Evolutionary conservation across 2,888 invertebrate species (phyloP).

Genomic region (Penaeus monodon): DNA sequence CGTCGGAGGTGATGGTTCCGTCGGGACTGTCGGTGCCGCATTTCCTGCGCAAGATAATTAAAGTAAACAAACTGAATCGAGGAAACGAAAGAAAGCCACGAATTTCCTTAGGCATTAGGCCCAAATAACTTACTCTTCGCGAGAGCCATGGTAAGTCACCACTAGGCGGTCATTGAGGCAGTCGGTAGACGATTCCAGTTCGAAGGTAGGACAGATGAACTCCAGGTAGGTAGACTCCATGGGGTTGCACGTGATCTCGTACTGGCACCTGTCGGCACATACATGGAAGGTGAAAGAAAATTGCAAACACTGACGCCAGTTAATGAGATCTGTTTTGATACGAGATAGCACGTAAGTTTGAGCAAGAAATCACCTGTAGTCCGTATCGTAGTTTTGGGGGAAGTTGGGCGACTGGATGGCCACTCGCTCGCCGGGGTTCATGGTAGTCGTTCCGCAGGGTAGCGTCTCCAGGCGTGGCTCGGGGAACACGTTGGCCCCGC

Average conservation of each 20-base stretch:
- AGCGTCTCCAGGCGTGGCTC: constrained; percentile 11
- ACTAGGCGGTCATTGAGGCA: constrained; percentile 44
- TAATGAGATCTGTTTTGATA: too few relatives aligned
- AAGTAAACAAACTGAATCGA: background rate
- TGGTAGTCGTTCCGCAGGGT: constrained; percentile 20
- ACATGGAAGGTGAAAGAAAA: too few relatives aligned
- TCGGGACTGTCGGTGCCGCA: constrained; percentile 33
- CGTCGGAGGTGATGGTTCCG: constrained; percentile 9
- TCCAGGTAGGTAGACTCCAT: constrained; percentile 31
- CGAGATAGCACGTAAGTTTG: too few relatives aligned
- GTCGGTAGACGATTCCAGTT: constrained; percentile 40
- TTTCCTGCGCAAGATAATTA: background rate
- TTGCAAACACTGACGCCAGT: too few relatives aligned
- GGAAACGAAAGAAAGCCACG: too few relatives aligned
- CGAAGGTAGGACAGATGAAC: constrained; percentile 45
- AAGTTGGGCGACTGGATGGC: constrained; percentile 39
- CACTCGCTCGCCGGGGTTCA: constrained; percentile 18
- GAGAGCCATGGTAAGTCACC: constrained; percentile 21
- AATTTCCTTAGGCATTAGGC: background rate
- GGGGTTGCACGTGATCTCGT: constrained; percentile 35
- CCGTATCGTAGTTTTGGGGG: constrained; percentile 20
- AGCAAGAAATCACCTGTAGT: constrained; percentile 6
- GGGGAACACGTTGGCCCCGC: too few relatives aligned
- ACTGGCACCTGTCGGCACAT: constrained; percentile 41
- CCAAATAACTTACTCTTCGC: background rate